These are phyloP conservation scores for Tipula helvola DNA, from an alignment of 2,888 invertebrate genomes.

Conservation along the genomic window DNA sequence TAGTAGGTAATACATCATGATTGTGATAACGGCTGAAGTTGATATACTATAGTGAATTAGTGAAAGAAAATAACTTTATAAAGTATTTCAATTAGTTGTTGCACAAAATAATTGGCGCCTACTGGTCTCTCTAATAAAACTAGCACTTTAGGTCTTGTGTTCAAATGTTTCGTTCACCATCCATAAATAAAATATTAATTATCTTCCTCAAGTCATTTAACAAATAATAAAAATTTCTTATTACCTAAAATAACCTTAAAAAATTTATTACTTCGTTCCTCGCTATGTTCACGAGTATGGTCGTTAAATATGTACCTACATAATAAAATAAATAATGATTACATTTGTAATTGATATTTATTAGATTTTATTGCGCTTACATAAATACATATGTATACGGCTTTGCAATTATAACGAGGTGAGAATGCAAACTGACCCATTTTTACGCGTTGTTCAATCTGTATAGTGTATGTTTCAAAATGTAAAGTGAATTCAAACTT, in stretches of 20 bases:
- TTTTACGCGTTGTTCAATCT: neutral
- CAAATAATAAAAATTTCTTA: neutral
- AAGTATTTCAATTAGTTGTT: neutral
- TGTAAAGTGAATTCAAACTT: neutral
- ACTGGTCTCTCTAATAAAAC: neutral
- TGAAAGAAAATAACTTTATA: neutral
- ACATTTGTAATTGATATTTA: too few relatives aligned
- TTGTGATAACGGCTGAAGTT: neutral
- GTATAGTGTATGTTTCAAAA: neutral
- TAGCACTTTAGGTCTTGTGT: neutral
- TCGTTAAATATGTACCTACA: neutral
- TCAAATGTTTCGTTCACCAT: neutral
- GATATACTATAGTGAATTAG: neutral
- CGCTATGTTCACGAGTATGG: neutral
- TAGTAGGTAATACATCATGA: neutral
- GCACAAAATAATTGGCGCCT: neutral
- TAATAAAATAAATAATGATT: neutral
- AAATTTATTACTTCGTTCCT: neutral
- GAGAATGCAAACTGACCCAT: neutral
- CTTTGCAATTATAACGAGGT: too few relatives aligned
- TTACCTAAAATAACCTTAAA: neutral
- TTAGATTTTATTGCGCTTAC: too few relatives aligned
- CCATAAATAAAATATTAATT: neutral
- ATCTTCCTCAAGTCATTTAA: neutral
- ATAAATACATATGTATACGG: too few relatives aligned